Conservation (phyloP, 2,797 vertebrate species). For the Chloroceryle inda region DNA sequence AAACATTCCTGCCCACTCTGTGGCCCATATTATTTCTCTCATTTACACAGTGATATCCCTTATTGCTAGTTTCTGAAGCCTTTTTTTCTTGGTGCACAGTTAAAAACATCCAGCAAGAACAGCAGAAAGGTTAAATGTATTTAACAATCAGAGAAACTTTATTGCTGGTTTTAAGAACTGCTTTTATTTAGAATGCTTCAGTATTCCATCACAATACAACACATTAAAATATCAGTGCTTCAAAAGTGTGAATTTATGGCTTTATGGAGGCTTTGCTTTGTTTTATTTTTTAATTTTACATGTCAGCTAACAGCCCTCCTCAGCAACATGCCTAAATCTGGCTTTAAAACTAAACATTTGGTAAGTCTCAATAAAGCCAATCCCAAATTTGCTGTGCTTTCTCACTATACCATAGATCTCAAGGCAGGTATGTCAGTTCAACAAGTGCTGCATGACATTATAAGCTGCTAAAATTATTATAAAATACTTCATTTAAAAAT, state of each 20-base stretch:
- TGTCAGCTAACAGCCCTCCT: not conserved
- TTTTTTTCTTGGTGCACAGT: not conserved
- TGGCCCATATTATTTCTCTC: not conserved
- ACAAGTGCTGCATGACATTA: not conserved
- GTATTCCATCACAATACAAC: not conserved
- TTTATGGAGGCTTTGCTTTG: not conserved
- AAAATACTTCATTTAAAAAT: constrained; percentile 30
- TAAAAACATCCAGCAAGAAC: not conserved
- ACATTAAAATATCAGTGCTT: not conserved
- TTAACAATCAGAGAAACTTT: not conserved
- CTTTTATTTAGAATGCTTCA: not conserved
- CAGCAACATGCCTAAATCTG: not conserved
- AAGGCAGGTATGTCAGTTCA: not conserved
- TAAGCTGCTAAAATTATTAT: constrained; percentile 7
- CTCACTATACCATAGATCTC: not conserved
- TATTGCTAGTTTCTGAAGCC: not conserved
- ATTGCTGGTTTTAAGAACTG: not conserved
- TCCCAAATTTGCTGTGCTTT: not conserved
- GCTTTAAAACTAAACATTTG: not conserved
- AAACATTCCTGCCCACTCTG: not conserved
- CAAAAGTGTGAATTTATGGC: not conserved
- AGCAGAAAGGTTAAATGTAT: not conserved
- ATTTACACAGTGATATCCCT: not conserved
- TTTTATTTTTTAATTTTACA: not conserved
- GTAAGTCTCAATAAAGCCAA: not conserved